Conservation (phyloP, 2,797 vertebrate species). For the Acomys russatus region DNA sequence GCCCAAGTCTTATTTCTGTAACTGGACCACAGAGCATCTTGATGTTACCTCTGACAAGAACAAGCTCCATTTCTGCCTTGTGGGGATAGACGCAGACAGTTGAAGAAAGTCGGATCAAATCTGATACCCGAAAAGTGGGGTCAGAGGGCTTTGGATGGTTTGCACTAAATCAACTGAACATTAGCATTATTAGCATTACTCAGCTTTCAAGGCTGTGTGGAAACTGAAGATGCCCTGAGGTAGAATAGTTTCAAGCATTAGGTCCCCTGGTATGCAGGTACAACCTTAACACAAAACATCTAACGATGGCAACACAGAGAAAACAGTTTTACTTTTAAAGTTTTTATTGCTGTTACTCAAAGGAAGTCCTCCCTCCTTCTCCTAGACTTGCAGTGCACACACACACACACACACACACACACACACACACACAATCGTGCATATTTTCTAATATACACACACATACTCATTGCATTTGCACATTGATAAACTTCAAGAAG, state of each 20-base stretch:
- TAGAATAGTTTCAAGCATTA: background rate
- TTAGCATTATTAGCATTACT: background rate
- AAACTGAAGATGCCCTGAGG: background rate
- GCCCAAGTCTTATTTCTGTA: slow-evolving; percentile 64
- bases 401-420: background rate
- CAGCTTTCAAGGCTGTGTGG: background rate
- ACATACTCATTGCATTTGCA: background rate
- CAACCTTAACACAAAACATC: background rate
- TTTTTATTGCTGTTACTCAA: background rate
- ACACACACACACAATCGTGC: background rate
- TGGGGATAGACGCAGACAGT: background rate
- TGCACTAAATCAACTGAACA: background rate
- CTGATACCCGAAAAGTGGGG: background rate
- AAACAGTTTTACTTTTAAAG: background rate
- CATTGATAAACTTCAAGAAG: background rate
- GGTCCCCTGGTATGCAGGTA: background rate
- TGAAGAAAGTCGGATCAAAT: background rate
- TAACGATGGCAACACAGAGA: background rate
- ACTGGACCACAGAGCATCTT: slow-evolving; percentile 56
- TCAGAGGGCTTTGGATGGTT: background rate
- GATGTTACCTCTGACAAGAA: slow-evolving; percentile 72
- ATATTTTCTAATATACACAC: background rate
- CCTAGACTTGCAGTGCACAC: background rate
- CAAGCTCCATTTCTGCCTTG: slow-evolving; percentile 68
- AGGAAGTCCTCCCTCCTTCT: background rate